Evolutionary conservation across 2,888 invertebrate genomes (phyloP).

Genomic region (Andrena bicolor): DNA sequence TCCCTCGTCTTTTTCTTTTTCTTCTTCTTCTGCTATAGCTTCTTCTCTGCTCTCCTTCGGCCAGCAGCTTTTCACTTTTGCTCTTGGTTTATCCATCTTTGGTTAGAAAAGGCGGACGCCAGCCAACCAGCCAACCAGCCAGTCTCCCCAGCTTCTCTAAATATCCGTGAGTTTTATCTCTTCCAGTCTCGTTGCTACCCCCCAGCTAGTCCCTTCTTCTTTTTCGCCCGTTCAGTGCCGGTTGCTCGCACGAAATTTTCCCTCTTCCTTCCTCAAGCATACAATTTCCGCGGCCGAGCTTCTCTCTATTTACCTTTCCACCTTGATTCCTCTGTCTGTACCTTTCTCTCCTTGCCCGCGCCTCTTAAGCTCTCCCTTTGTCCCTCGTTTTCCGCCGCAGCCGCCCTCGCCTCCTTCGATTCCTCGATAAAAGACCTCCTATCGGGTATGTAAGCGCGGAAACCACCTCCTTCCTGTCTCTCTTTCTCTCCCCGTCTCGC

Average conservation of each 20-base stretch:
- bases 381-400: conserved; percentile 23
- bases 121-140: not conserved
- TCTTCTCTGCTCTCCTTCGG: too few relatives aligned
- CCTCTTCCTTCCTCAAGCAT: conserved; percentile 16
- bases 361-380: conserved; percentile 52
- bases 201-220: conserved; percentile 34
- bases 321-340: conserved; percentile 28
- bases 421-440: conserved; percentile 47
- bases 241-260: conserved; percentile 37
- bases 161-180: conserved; percentile 54
- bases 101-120: conserved; percentile 10
- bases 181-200: conserved; percentile 50
- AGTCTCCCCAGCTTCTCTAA: conserved; percentile 35
- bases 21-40: not conserved
- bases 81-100: conserved; percentile 28
- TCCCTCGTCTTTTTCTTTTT: conserved; percentile 3
- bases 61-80: not conserved
- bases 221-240: conserved; percentile 30
- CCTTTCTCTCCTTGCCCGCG: conserved; percentile 4
- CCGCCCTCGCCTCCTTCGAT: conserved; percentile 38
- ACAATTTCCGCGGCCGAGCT: conserved; percentile 40
- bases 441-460: conserved; percentile 41
- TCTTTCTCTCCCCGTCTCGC: not conserved
- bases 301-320: conserved; percentile 54
- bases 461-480: conserved; percentile 19